Percentiles rank a stretch among this genome's conserved stretches.
Conservation (phyloP, 2,113 vertebrate genomes). For the Cavia aperea region DNA sequence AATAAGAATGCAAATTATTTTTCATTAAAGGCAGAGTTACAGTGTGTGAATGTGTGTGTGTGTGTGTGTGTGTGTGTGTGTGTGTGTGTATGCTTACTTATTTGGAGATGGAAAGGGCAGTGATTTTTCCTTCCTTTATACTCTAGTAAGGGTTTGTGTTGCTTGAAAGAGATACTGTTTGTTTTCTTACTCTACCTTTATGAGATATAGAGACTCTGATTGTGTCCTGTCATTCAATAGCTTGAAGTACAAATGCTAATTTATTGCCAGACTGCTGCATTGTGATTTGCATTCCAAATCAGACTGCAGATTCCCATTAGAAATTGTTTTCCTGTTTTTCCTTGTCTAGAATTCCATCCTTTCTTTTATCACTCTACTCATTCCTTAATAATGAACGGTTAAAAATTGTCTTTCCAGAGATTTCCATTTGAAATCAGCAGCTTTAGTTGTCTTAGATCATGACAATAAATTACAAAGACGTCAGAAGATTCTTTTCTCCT, state of each 20-base stretch:
- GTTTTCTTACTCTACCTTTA: slow-evolving; percentile 37
- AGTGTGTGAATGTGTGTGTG: not conserved
- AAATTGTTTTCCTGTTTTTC: slow-evolving; percentile 53
- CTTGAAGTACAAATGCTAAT: slow-evolving; percentile 73
- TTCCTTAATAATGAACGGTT: slow-evolving; percentile 21
- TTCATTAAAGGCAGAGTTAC: not conserved
- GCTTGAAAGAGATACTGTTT: slow-evolving; percentile 37
- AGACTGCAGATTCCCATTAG: slow-evolving; percentile 70
- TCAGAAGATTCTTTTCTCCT: not conserved
- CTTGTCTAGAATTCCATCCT: slow-evolving; percentile 64
- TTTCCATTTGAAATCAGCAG: slow-evolving; percentile 13
- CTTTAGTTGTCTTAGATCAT: not conserved
- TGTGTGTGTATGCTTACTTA: not conserved
- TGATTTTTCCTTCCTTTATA: slow-evolving; percentile 17
- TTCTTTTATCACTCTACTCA: not conserved
- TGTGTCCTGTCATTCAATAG: slow-evolving; percentile 52
- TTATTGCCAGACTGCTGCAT: slow-evolving; percentile 73
- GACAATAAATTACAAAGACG: slow-evolving; percentile 24
- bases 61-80: not conserved
- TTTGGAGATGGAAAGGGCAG: not conserved
- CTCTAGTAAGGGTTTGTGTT: not conserved
- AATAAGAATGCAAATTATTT: not conserved
- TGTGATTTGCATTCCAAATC: slow-evolving; percentile 80
- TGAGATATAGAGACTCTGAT: slow-evolving; percentile 35
- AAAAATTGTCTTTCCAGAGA: slow-evolving; percentile 32